Conservation (phyloP, 2,888 invertebrate genomes). For the Heliconius charithonia region DNA sequence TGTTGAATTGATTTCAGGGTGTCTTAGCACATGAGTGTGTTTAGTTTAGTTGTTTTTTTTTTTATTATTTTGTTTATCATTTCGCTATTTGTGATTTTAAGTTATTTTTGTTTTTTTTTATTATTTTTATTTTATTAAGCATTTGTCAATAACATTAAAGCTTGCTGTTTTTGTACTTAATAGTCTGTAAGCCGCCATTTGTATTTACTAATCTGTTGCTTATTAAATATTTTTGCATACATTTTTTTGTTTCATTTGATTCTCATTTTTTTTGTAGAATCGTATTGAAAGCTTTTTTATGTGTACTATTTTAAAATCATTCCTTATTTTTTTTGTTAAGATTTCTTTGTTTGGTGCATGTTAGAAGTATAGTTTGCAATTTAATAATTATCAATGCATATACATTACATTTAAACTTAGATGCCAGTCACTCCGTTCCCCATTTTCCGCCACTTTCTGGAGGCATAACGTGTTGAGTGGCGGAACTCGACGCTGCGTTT, state of each 20-base stretch:
- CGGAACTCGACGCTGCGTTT: no score
- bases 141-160: conserved; percentile 29
- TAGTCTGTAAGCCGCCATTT: conserved; percentile 18
- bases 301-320: background rate
- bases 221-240: conserved; percentile 35
- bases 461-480: no score
- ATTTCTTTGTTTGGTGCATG: background rate
- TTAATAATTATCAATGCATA: background rate
- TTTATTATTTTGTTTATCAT: conserved; percentile 19
- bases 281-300: background rate
- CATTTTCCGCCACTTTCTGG: no score
- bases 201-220: conserved; percentile 28
- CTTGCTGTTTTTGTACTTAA: conserved; percentile 32
- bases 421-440: no score
- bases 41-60: conserved; percentile 45
- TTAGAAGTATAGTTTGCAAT: background rate
- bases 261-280: background rate
- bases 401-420: no score
- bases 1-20: conserved; percentile 73
- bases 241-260: conserved; percentile 32
- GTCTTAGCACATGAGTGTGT: conserved; percentile 73
- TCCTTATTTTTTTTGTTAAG: background rate
- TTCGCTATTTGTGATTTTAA: conserved; percentile 22
- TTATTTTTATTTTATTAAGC: conserved; percentile 5
- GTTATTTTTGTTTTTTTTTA: conserved; percentile 13